Conservation (phyloP, 53 echinoderm and acorn worm genomes). For the Glandiceps talaboti region DNA sequence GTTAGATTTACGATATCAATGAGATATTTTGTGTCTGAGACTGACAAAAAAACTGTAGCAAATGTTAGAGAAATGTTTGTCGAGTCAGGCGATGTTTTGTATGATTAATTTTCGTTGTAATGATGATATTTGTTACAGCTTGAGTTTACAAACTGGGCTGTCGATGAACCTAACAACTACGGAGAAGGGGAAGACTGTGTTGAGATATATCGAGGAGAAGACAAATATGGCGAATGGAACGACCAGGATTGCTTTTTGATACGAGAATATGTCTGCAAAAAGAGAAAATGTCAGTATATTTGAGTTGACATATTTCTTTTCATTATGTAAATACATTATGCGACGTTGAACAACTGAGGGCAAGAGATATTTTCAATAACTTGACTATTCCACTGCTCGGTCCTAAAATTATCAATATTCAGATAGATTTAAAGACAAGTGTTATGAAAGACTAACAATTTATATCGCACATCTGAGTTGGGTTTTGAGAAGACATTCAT, state of each 20-base stretch:
- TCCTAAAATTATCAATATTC: no score
- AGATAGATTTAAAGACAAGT: no score
- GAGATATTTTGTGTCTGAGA: no score
- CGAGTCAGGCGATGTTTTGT: no score
- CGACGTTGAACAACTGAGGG: not conserved
- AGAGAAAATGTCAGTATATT: constrained; percentile 20
- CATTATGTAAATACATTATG: not conserved
- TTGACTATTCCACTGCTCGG: no score
- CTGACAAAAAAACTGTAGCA: no score
- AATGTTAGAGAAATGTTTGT: no score
- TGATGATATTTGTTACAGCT: constrained; percentile 15
- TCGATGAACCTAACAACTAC: constrained; percentile 34
- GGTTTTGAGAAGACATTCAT: no score
- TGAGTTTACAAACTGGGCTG: constrained; percentile 49
- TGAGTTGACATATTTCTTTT: not conserved
- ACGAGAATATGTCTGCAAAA: constrained; percentile 30
- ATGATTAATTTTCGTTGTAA: not conserved
- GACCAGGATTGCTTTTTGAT: constrained; percentile 19
- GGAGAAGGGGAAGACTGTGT: constrained; percentile 36
- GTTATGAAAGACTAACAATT: no score
- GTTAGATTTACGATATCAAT: no score
- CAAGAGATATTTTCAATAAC: no score
- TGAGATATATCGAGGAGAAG: constrained; percentile 15
- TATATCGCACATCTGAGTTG: no score
- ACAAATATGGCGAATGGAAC: constrained; percentile 31